A percentile compares a stretch with the other conserved stretches of the same genome.
These are phyloP conservation scores for Pristionchus exspectatus DNA, from an alignment of 2,888 invertebrate genomes.

Conservation along the genomic window DNA sequence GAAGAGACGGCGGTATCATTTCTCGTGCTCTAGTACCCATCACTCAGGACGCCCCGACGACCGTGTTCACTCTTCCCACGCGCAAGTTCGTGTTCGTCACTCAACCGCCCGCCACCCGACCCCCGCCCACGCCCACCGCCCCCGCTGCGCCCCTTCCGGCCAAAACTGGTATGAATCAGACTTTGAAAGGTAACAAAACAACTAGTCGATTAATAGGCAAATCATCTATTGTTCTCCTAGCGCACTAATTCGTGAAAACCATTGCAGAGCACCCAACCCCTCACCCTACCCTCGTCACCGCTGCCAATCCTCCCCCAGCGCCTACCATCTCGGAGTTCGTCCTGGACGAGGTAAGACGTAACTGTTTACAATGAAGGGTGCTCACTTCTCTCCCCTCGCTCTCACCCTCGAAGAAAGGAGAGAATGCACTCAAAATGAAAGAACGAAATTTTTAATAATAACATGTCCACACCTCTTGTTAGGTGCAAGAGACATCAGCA, in stretches of 20 bases:
- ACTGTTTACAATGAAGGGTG: too few relatives aligned
- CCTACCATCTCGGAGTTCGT: not conserved
- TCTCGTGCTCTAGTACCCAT: too few relatives aligned
- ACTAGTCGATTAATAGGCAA: too few relatives aligned
- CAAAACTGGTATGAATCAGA: not conserved
- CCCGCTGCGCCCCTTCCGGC: not conserved
- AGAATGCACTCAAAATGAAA: too few relatives aligned
- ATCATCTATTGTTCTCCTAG: too few relatives aligned
- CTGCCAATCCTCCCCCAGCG: not conserved
- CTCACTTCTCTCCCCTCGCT: too few relatives aligned
- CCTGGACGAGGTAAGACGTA: not conserved
- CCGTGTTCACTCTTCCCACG: not conserved
- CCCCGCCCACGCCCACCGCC: not conserved
- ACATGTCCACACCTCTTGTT: too few relatives aligned
- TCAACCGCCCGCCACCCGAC: not conserved
- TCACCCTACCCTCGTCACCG: not conserved
- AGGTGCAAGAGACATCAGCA: not conserved
- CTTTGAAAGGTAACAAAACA: too few relatives aligned
- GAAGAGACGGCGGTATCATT: too few relatives aligned
- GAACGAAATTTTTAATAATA: too few relatives aligned
- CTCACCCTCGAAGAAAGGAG: too few relatives aligned
- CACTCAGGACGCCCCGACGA: not conserved
- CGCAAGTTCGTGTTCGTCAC: conserved; percentile 49
- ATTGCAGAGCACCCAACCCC: not conserved
- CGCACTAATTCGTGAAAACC: too few relatives aligned